A percentile compares a stretch with the other conserved stretches of the same genome.
phyloP scores from a whole-genome alignment of 2,797 vertebrate species.

The Danio albolineatus region DNA sequence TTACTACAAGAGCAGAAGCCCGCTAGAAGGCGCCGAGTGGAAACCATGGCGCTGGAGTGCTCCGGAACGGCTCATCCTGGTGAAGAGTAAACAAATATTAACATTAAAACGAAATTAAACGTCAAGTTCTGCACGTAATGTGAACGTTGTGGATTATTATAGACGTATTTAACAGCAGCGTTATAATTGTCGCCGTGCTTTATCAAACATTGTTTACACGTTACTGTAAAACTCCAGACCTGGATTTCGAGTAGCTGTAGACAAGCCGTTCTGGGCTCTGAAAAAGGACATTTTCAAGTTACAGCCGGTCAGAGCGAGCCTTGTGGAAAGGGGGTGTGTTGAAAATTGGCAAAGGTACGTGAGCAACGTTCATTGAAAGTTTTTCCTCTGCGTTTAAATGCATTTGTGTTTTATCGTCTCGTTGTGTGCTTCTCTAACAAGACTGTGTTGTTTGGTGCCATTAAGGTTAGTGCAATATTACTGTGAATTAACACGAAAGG shows the following conservation, averaged over 20 bases:
- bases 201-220: neutral
- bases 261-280: conserved; percentile 34
- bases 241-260: conserved; percentile 12
- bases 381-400: conserved; percentile 47
- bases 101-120: neutral
- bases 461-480: neutral
- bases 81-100: neutral
- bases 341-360: conserved; percentile 59
- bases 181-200: neutral
- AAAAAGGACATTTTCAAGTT: conserved; percentile 68
- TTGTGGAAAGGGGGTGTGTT: conserved; percentile 66
- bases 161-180: neutral
- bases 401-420: neutral
- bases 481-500: neutral
- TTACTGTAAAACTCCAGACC: conserved; percentile 35
- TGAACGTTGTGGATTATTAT: neutral
- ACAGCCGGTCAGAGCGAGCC: conserved; percentile 71
- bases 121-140: neutral
- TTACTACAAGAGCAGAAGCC: conserved; percentile 73
- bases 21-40: conserved; percentile 37
- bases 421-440: neutral
- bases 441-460: neutral
- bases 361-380: conserved; percentile 66
- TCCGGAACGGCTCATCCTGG: accelerated
- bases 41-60: conserved; percentile 62